Evolutionary conservation across 2,888 invertebrate species (phyloP), one percentile per base, ranked within the genome.

Genomic region (Xanthorhoe designata): DNA sequence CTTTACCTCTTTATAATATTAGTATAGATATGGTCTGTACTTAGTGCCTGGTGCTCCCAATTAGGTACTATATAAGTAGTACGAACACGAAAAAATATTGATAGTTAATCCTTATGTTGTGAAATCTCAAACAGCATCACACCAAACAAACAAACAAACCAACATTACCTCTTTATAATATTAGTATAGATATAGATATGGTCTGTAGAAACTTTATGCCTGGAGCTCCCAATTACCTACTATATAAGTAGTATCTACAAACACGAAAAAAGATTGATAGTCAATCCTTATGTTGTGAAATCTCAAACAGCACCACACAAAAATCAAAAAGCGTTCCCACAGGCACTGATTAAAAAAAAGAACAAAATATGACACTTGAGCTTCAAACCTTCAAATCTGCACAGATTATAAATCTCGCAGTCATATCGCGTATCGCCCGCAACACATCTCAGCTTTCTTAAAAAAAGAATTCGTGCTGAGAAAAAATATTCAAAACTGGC

Each of bases 361-460:
- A 32, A 32, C 32, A 13, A 42, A 42, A 42, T 42, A 42, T 80
- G 80, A 84, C 84, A 86, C 87, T 86, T 80, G 83, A 83, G 70
- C 56, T 73, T 76, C 72, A 68, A 74, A 72, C 70, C 73, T 72
- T 76, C 78, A 79, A 78, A 80, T 76, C 76, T 57, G 79, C 83
- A 85, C 83, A 78, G 86, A 86, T 83, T 78, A 83, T 82, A 75
- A 75, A 77, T 76, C 78, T 76, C 72, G 76, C 79, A 78, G 76
- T 72, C 77, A 80, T 87, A 90, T 89, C 89, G 82, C 86, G 79
- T 89, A 83, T 85, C 89, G 73, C 83, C 81, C 83, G 85, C 84
- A 76, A 80, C 78, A 74, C 81, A 85, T 84, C 86, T 87, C 83
- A 69, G 79, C 81, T 86, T 87, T 82, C 82, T 78, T 77, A 76